Evolutionary conservation across 2,797 vertebrate genomes (phyloP), one percentile per base, ranked within the genome.

Genomic region (Peromyscus eremicus): DNA sequence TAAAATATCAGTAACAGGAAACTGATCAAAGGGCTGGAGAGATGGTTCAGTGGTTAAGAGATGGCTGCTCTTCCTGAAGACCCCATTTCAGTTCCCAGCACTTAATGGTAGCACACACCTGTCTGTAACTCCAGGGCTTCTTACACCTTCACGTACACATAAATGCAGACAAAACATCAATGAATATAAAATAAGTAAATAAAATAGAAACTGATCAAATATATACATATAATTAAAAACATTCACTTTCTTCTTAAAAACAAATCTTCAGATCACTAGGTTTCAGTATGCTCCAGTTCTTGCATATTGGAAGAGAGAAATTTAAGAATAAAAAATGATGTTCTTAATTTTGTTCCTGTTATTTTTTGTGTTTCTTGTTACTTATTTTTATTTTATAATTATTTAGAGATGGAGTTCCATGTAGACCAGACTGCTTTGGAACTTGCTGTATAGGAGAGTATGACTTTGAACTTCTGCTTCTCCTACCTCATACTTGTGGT

Each of bases 1-100:
- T 92, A 23, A 76, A 93, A 62, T 86, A 82, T n/a, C 16, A 77
- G 21, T 57, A 64, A 64, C 27, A 89, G 84, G 0, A 75, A 94
- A 73, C 21, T 40, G 9, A 73, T 40, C 70, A 73, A 25, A 37
- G 70, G 9, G 37, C 70, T 40, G 2, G n/a, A 71, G n/a, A 37
- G 17, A 71, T 71, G 8, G 8, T 21, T 73, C 9, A 5, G 3
- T 8, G 23, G 37, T 40, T 73, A 40, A 73, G 70, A 11, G 70
- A 25, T 73, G 21, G 4, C 37, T 73, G 37, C 37, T 40, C n/a
- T 73, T 40, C 21, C n/a, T 40, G 70, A 73, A 23, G 9, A 73
- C 9, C 21, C 70, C 0, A 1, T 5, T 40, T 73, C 37, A 73
- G 21, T 71, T 71, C n/a, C 70, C 17, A 71, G 70, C 17, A 71